Evolutionary conservation across 2,797 vertebrate genomes (phyloP).

Genomic region (Glyptemys insculpta): DNA sequence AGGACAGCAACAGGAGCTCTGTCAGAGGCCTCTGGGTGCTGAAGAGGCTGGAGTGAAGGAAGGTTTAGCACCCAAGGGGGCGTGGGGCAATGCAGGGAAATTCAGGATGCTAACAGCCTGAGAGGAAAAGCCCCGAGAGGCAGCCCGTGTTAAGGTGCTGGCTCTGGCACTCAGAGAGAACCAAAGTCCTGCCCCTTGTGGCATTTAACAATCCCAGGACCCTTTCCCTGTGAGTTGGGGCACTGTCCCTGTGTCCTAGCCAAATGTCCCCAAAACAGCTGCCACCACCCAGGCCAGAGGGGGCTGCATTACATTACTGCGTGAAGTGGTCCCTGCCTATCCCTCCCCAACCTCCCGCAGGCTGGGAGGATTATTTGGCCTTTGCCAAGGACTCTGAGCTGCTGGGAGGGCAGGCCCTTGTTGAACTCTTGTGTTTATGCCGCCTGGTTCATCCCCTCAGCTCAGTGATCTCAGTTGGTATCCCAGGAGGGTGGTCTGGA

Average conservation of each 20-base stretch:
- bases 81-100: no score
- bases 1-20: not conserved
- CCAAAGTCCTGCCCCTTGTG: not conserved
- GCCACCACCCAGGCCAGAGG: not conserved
- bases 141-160: no score
- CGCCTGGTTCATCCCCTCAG: not conserved
- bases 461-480: not conserved
- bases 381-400: not conserved
- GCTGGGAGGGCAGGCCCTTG: not conserved
- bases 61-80: no score
- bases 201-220: not conserved
- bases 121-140: not conserved
- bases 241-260: not conserved
- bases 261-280: not conserved
- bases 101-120: no score
- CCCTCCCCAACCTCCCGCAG: no score
- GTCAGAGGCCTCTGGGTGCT: no score
- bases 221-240: not conserved
- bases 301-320: not conserved
- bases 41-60: not conserved
- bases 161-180: not conserved
- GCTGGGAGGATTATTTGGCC: not conserved
- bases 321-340: not conserved
- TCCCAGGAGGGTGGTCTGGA: no score
- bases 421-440: not conserved